phyloP scores from a whole-genome alignment of 2,888 invertebrate genomes.

The Slavum lentiscoides region DNA sequence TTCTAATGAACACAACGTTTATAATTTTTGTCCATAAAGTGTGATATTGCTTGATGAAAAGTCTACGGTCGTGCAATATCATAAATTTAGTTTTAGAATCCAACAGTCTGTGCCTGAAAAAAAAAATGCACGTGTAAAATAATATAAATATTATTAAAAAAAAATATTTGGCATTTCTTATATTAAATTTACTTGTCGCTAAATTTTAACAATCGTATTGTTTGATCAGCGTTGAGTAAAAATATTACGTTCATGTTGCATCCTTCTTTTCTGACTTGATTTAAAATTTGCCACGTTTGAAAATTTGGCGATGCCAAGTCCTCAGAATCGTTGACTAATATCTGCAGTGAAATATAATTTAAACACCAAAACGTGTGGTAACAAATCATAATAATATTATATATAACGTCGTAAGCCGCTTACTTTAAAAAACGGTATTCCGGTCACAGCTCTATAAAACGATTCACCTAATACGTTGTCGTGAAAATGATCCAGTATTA shows the following conservation, averaged over 20 bases:
- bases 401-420: neutral
- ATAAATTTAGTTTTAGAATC: slow-evolving; percentile 74
- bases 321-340: slow-evolving; percentile 67
- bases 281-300: slow-evolving; percentile 65
- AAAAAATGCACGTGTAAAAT: slow-evolving; percentile 52
- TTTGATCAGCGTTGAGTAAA: slow-evolving; percentile 73
- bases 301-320: slow-evolving; percentile 69
- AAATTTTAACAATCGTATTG: slow-evolving; percentile 69
- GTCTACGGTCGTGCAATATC: slow-evolving; percentile 70
- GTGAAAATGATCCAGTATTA: slow-evolving; percentile 37
- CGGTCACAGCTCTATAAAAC: slow-evolving; percentile 30
- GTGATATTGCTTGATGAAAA: slow-evolving; percentile 69
- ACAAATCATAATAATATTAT: too few species aligned
- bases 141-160: too few species aligned
- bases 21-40: slow-evolving; percentile 79
- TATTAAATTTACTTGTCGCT: slow-evolving; percentile 66
- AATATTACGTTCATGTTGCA: slow-evolving; percentile 75
- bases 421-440: slow-evolving; percentile 47
- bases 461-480: slow-evolving; percentile 16
- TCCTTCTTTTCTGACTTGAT: slow-evolving; percentile 66
- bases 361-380: neutral
- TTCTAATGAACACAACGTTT: slow-evolving; percentile 72
- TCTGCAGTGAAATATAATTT: slow-evolving; percentile 59
- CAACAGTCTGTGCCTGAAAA: slow-evolving; percentile 68
- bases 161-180: too few species aligned